Conservation (phyloP, 35 echinoderm and acorn worm genomes). For the Ophiothrix spiculata region DNA sequence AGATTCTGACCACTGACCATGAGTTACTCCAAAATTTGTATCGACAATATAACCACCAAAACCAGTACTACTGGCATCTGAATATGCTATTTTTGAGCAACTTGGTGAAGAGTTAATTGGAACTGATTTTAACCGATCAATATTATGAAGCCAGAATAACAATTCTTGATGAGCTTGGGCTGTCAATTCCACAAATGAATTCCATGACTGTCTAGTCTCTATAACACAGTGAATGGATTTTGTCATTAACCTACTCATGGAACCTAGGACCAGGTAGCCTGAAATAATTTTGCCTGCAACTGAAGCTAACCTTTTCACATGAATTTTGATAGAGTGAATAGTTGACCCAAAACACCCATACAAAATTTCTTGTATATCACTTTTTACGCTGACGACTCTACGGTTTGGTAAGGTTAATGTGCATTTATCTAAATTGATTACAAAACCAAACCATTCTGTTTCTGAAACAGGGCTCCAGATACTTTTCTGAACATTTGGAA, state of each 20-base stretch:
- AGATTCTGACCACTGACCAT: background rate
- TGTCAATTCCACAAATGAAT: background rate
- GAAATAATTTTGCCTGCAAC: slow-evolving; percentile 25
- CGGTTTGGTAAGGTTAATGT: background rate
- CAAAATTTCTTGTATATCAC: background rate
- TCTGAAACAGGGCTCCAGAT: background rate
- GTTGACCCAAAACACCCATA: background rate
- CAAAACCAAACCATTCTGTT: background rate
- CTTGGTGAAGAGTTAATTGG: slow-evolving; percentile 1
- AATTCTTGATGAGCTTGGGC: background rate
- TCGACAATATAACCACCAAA: slow-evolving; percentile 33
- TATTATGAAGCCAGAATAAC: background rate
- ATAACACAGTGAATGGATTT: slow-evolving; percentile 22
- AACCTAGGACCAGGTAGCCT: background rate
- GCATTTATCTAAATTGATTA: background rate
- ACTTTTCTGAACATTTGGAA: slow-evolving; percentile 14
- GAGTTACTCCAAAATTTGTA: background rate
- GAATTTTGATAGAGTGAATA: background rate
- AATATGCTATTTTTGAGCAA: slow-evolving; percentile 19
- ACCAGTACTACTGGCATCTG: slow-evolving; percentile 27
- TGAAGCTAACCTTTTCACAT: slow-evolving; percentile 5
- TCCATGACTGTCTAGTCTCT: background rate
- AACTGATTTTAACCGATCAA: background rate
- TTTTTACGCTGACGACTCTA: background rate
- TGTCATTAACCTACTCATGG: slow-evolving; percentile 5